Base-by-base conservation (phyloP, 2,797 vertebrate genomes). In the Pelochelys cantorii region DNA sequence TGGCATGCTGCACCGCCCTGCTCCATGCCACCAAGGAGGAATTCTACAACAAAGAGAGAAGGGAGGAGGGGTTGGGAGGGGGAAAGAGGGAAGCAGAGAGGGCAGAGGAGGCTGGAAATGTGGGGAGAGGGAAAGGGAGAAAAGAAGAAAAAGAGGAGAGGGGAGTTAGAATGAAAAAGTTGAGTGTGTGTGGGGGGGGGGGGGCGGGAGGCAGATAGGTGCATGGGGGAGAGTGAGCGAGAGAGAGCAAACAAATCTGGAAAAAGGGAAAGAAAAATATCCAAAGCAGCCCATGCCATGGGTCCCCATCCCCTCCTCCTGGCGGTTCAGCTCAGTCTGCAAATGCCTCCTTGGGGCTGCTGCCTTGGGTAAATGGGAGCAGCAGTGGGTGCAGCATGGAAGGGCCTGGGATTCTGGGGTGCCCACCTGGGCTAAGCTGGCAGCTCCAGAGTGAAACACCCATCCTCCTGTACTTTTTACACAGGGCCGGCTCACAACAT, bases 21-120 rank as follows among this genome's bases (percentile, higher is more conserved):
- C 85, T 90, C 85, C 75, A 83, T 92, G 91, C 96, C 95, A 97
- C 95, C 95, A 86, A 93, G 77, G 79, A 95, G 83, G 71, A 84
- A 96, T 94, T 94, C 95, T 93, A 88, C 92, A 97, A 95, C 92
- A 95, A 95, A 96, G 86, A 82, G 91, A 79, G 89, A 85, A 75
- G 89, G 84, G 62, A 92, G 88, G 23, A 60, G 68, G 55, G 87
- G 42, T 8, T 48, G 65, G 71, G 84, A 57, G 65, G 34, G 87
- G 56, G 74, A 37, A 37, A 52, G 83, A 54, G 42, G 48, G 48
- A 55, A 37, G 78, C 68, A 54, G 34, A n/a, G 84, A 68, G 77
- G 17, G 42, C 23, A 60, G 68, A 52, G 87, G 86, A 29, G 81
- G 80, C 82, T 62, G 42, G n/a, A 15, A n/a, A 60, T 42, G 65